Conservation (phyloP, 2,797 vertebrate genomes). For the Falco concolor region DNA sequence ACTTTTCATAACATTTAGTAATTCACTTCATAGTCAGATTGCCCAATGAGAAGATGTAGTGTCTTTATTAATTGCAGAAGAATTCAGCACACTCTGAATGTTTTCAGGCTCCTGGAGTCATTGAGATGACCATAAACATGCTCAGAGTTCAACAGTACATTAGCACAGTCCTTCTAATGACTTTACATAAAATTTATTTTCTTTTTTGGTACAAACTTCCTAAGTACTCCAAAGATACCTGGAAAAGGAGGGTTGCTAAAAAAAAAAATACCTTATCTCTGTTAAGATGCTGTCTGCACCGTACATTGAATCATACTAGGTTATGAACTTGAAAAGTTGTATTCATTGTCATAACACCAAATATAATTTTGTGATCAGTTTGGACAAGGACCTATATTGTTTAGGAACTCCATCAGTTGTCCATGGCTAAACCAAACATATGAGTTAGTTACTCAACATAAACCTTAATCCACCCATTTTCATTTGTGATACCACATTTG, state of each 20-base stretch:
- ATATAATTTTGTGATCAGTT: not conserved
- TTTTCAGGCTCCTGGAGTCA: not conserved
- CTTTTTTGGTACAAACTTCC: not conserved
- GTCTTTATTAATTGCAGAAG: not conserved
- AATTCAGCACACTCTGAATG: not conserved
- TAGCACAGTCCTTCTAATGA: not conserved
- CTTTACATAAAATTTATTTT: not conserved
- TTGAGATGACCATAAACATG: not conserved
- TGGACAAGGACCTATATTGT: not conserved
- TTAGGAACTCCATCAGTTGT: not conserved
- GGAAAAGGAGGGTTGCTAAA: not conserved
- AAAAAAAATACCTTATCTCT: not conserved
- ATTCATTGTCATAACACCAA: not conserved
- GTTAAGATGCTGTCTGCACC: not conserved
- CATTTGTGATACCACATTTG: not conserved
- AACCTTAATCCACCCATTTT: not conserved
- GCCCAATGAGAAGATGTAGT: not conserved
- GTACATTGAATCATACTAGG: not conserved
- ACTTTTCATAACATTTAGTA: not conserved
- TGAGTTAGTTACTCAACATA: not conserved
- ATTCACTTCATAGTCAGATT: not conserved
- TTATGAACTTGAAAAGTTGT: not conserved
- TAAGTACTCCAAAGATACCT: not conserved
- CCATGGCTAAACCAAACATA: not conserved
- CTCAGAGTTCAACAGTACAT: not conserved